Evolutionary conservation across 2,797 vertebrate genomes (phyloP).

Genomic region (Malurus leucopterus): DNA sequence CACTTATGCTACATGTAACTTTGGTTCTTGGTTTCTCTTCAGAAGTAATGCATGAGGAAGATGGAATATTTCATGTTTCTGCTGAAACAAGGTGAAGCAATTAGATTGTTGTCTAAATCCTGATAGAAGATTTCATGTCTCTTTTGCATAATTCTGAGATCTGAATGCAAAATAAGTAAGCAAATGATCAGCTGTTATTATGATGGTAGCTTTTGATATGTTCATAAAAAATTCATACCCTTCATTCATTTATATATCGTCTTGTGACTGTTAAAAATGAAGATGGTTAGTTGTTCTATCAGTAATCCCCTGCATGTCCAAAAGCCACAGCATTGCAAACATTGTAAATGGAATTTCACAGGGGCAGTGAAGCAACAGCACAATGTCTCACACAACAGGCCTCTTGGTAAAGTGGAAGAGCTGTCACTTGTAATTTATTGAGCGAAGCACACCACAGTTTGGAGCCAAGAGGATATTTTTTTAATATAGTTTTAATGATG

Average conservation of each 20-base stretch:
- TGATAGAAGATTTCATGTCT: background rate
- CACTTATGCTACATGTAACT: background rate
- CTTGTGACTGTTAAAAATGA: background rate
- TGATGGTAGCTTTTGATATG: background rate
- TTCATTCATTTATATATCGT: background rate
- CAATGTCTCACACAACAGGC: background rate
- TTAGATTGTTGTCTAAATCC: background rate
- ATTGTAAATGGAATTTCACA: background rate
- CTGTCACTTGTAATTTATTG: constrained; percentile 15
- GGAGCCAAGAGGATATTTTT: background rate
- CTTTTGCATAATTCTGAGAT: background rate
- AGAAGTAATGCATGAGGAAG: background rate
- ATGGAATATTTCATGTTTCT: background rate
- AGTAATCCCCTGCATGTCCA: background rate
- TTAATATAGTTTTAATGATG: background rate
- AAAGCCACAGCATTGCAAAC: background rate
- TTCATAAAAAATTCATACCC: background rate
- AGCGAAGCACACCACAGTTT: background rate
- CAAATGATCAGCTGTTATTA: background rate
- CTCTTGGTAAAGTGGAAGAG: background rate
- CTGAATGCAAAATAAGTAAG: background rate
- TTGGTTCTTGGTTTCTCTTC: background rate
- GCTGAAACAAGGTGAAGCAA: background rate
- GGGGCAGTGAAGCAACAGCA: background rate
- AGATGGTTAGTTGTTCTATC: background rate